Evolutionary conservation across 2,888 invertebrate species (phyloP).

Genomic region (Cataglyphis livida): DNA sequence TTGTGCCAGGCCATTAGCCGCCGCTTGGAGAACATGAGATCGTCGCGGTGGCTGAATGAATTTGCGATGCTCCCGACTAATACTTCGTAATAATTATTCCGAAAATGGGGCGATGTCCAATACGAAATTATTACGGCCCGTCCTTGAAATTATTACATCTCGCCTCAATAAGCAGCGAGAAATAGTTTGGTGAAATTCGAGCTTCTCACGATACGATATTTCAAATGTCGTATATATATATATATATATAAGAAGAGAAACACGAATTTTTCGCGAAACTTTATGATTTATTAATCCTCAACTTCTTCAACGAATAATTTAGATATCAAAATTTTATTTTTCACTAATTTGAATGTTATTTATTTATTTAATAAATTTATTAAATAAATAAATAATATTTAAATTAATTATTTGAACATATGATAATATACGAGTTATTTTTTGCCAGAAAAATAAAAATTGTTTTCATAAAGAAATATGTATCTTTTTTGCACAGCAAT

Average conservation of each 20-base stretch:
- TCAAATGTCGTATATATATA: background rate
- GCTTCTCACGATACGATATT: background rate
- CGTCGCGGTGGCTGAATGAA: conserved; percentile 43
- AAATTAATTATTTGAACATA: no score
- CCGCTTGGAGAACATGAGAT: conserved; percentile 33
- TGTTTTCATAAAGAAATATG: background rate
- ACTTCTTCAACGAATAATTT: background rate
- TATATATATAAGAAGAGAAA: background rate
- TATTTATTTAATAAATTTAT: no score
- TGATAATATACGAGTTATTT: background rate
- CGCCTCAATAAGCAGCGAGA: conserved; percentile 3
- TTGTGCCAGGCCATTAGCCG: conserved; percentile 41
- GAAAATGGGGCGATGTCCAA: conserved; percentile 15
- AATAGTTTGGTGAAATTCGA: background rate
- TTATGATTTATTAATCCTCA: background rate
- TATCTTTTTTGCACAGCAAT: background rate
- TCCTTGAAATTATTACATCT: background rate
- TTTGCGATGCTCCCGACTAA: conserved; percentile 39
- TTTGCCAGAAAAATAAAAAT: background rate
- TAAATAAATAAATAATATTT: no score
- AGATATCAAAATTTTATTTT: background rate
- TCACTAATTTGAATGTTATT: background rate
- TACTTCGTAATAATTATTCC: conserved; percentile 51
- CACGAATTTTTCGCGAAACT: background rate
- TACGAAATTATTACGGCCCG: background rate